These are phyloP conservation scores for Oreonectes daqikongensis DNA, from an alignment of 2,797 vertebrate genomes.

Conservation along the genomic window DNA sequence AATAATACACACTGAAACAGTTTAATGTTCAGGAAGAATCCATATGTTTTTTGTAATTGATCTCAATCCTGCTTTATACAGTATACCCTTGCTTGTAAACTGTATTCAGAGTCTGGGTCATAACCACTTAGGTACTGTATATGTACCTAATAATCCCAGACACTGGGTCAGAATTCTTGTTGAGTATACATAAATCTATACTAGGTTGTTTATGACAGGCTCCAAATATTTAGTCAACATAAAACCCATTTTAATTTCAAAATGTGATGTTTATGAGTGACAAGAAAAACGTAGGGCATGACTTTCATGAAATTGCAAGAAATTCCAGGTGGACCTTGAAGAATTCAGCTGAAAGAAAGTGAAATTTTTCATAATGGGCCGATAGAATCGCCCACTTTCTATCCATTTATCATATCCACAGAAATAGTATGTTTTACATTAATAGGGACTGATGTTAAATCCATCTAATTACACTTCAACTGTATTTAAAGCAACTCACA, in stretches of 20 bases:
- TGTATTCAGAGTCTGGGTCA: conserved; percentile 17
- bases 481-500: too few relatives aligned
- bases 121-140: conserved; percentile 2
- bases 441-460: too few relatives aligned
- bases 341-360: too few relatives aligned
- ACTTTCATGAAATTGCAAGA: too few relatives aligned
- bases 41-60: background rate
- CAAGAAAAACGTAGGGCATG: background rate
- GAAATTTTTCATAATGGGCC: too few relatives aligned
- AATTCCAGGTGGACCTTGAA: too few relatives aligned
- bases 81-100: background rate
- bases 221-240: background rate
- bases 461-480: too few relatives aligned
- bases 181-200: background rate
- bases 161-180: background rate
- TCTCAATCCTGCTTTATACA: background rate
- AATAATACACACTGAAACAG: too few relatives aligned
- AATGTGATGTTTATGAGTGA: background rate
- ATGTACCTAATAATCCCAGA: conserved; percentile 17
- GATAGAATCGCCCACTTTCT: too few relatives aligned
- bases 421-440: too few relatives aligned
- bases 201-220: background rate
- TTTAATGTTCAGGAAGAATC: too few relatives aligned
- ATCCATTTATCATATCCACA: too few relatives aligned
- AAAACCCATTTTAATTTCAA: background rate